Percentiles rank a stretch among this genome's conserved stretches.
These are phyloP conservation scores for Horisme vitalbata DNA, from an alignment of 2,888 invertebrate genomes.

Conservation along the genomic window DNA sequence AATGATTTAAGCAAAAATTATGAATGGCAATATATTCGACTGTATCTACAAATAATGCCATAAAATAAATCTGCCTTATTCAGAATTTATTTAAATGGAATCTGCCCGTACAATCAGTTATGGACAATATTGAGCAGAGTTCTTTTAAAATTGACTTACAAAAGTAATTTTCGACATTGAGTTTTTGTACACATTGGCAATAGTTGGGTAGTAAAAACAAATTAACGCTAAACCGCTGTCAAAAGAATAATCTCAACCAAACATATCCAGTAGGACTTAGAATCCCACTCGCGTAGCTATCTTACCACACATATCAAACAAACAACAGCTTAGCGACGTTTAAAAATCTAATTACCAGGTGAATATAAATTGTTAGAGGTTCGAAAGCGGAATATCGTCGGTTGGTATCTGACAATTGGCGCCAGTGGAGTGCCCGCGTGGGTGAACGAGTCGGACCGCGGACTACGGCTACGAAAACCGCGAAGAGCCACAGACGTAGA, in stretches of 20 bases:
- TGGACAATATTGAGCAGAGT: too few relatives aligned
- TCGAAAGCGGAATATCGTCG: constrained; percentile 41
- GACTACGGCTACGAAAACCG: constrained; percentile 39
- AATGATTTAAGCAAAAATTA: too few relatives aligned
- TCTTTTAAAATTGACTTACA: too few relatives aligned
- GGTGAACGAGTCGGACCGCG: constrained; percentile 62
- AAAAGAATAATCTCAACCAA: constrained; percentile 6
- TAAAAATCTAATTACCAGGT: constrained; percentile 44
- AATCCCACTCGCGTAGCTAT: constrained; percentile 16
- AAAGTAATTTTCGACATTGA: too few relatives aligned
- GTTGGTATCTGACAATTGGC: constrained; percentile 51
- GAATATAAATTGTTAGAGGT: constrained; percentile 46
- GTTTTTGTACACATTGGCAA: neutral
- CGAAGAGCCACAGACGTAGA: constrained; percentile 17
- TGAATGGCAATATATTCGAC: too few relatives aligned
- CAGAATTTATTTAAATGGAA: too few relatives aligned
- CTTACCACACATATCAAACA: constrained; percentile 29
- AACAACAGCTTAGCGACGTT: constrained; percentile 39
- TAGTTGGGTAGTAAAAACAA: neutral
- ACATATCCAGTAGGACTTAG: constrained; percentile 5
- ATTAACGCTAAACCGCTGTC: neutral
- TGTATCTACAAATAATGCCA: too few relatives aligned
- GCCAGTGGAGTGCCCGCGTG: constrained; percentile 54
- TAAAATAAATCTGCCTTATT: too few relatives aligned
- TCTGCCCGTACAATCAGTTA: too few relatives aligned